These are phyloP conservation scores for Lerema accius DNA, from an alignment of 1,140 invertebrate genomes.

Conservation along the genomic window DNA sequence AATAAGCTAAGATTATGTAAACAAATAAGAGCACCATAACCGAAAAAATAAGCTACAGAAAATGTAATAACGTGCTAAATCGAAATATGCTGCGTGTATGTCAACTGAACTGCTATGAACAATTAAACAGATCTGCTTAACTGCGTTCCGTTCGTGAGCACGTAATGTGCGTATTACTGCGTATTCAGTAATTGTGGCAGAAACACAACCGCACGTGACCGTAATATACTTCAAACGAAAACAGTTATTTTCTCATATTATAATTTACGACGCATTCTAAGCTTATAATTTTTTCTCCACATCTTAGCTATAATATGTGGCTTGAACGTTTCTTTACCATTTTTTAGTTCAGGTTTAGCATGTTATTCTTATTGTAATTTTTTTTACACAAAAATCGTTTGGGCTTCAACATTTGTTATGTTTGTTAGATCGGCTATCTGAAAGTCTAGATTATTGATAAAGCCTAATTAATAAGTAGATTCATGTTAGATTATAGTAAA, in stretches of 20 bases:
- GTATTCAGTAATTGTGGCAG: conserved; percentile 67
- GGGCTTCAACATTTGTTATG: too few relatives aligned
- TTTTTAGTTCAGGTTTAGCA: too few relatives aligned
- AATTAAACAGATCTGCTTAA: conserved; percentile 50
- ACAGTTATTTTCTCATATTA: conserved; percentile 55
- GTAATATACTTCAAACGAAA: conserved; percentile 61
- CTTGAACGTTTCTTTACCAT: too few relatives aligned
- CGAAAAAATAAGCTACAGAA: background rate
- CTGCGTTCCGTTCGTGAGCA: conserved; percentile 46
- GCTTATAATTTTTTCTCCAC: too few relatives aligned
- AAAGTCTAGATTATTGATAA: too few relatives aligned
- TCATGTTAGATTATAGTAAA: too few relatives aligned
- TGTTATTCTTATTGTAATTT: too few relatives aligned
- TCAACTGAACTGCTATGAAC: conserved; percentile 46
- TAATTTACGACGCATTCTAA: conserved; percentile 60
- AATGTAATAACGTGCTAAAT: conserved; percentile 7
- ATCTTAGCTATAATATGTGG: too few relatives aligned
- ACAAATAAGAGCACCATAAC: conserved; percentile 8
- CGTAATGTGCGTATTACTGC: conserved; percentile 55
- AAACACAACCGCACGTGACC: conserved; percentile 63
- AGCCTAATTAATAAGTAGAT: too few relatives aligned
- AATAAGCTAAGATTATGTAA: conserved; percentile 1
- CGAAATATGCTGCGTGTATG: background rate
- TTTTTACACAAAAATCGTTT: too few relatives aligned
- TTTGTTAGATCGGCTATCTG: too few relatives aligned